Evolutionary conservation across 2,888 invertebrate genomes (phyloP).

Genomic region (Polydrusus cervinus): DNA sequence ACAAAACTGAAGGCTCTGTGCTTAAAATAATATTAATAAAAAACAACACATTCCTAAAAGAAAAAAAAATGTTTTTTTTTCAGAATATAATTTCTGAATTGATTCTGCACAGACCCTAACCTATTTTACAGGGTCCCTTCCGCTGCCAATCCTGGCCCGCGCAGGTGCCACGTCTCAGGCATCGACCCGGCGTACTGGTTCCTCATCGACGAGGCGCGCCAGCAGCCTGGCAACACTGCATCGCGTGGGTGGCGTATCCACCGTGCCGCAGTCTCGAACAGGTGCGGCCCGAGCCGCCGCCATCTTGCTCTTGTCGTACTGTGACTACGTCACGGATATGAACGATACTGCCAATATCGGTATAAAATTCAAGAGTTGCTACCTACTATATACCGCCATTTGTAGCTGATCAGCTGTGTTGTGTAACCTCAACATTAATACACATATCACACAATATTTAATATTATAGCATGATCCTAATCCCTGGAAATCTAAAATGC

Average conservation of each 20-base stretch:
- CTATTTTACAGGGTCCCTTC: constrained; percentile 67
- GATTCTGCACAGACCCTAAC: constrained; percentile 1
- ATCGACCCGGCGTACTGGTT: constrained; percentile 73
- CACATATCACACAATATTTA: background rate
- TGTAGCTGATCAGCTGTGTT: constrained; percentile 12
- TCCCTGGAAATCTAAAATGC: too few relatives aligned
- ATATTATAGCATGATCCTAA: too few relatives aligned
- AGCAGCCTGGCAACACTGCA: constrained; percentile 72
- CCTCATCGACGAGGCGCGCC: constrained; percentile 73
- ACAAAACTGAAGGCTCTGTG: background rate
- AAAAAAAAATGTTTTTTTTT: background rate
- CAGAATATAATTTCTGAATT: constrained; percentile 3
- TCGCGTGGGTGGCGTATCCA: constrained; percentile 69
- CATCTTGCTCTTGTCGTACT: constrained; percentile 93
- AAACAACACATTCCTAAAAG: background rate
- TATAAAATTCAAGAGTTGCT: constrained; percentile 5
- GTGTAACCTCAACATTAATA: constrained; percentile 8
- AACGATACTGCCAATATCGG: constrained; percentile 23
- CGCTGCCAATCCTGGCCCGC: constrained; percentile 76
- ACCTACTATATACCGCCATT: background rate
- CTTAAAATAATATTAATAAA: too few relatives aligned
- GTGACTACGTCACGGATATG: constrained; percentile 75
- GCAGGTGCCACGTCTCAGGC: constrained; percentile 69
- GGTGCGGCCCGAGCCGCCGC: constrained; percentile 95
- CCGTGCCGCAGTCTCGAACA: constrained; percentile 88